Base-by-base conservation (phyloP, 1,140 invertebrate species). In the Drosophila lacertosa region DNA sequence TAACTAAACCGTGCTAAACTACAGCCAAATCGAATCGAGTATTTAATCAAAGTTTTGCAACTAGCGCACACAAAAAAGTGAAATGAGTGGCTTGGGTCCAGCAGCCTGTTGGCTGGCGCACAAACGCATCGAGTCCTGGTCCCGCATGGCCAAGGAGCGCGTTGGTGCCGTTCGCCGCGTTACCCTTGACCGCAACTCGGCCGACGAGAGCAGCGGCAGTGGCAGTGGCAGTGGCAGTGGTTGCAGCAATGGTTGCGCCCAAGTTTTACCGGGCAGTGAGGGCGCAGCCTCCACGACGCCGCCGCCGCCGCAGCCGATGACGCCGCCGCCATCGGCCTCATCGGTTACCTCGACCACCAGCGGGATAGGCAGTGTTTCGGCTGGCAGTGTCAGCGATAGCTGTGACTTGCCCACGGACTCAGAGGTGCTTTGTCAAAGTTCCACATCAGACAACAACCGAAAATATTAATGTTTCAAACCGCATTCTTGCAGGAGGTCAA, bases 91-190 rank as follows among this genome's bases (percentile, higher is more conserved):
- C 48, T 90, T 94, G 58, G 94, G 94, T 66, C 94, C 94, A 16
- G 93, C 94, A 18, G 93, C 94, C 64, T 94, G 94, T 70, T 95
- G 94, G 94, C 93, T 94, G 40, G 94, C 94, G 2, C 94, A 95
- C 88, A 95, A 95, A 78, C 91, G 94, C 51, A 92, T 95, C 9
- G 94, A 95, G 88, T 94, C 94, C n/a, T 95, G 95, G 94, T 94
- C 94, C 2, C 92, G 93, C 48, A 93, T 94, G 10, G 94, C 94
- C 33, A 93, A 94, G 72, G 94, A 95, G 75, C 91, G 94, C 18
- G 94, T 94, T 5, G 93, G 93, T 33, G 94, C 93, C 6, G 93
- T 93, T 6, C 92, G 93, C 57, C 93, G 93, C 40, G 93, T 93
- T 0, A 93, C 93, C 15, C 92, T 93, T 55, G 93, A 93, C 75